These are phyloP conservation scores for Odontocerum albicorne DNA, from an alignment of 2,888 invertebrate genomes.

Conservation along the genomic window DNA sequence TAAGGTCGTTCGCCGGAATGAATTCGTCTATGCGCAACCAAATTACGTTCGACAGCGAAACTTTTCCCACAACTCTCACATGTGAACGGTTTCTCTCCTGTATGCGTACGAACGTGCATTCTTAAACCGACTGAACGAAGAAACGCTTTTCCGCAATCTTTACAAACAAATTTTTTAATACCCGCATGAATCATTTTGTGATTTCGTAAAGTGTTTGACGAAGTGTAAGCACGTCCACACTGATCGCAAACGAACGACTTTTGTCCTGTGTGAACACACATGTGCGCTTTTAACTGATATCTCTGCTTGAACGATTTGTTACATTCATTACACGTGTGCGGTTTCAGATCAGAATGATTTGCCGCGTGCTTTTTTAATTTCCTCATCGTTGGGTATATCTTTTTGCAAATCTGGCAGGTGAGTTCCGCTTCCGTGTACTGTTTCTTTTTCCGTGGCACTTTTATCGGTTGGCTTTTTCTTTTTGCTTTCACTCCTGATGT, in stretches of 20 bases:
- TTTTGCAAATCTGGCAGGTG: background rate
- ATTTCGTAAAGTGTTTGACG: background rate
- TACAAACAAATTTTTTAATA: background rate
- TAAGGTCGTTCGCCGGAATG: background rate
- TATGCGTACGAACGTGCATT: background rate
- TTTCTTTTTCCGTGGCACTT: no score
- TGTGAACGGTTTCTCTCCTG: background rate
- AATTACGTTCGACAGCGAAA: background rate
- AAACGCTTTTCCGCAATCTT: background rate
- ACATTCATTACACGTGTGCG: background rate
- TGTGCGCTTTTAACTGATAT: background rate
- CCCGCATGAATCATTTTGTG: background rate
- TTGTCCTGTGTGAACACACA: background rate
- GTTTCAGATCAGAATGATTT: background rate
- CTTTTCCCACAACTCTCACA: constrained; percentile 3
- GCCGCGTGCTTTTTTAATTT: background rate
- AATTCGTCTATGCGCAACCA: background rate
- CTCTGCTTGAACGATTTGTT: background rate
- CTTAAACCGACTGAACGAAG: background rate
- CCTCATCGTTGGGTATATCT: background rate
- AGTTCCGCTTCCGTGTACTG: no score
- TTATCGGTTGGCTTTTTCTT: no score
- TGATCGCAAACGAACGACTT: background rate
- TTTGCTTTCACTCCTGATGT: no score
- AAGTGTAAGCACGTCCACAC: background rate